phyloP scores from a whole-genome alignment of 2,888 invertebrate species.

The Stictocephala bisonia region DNA sequence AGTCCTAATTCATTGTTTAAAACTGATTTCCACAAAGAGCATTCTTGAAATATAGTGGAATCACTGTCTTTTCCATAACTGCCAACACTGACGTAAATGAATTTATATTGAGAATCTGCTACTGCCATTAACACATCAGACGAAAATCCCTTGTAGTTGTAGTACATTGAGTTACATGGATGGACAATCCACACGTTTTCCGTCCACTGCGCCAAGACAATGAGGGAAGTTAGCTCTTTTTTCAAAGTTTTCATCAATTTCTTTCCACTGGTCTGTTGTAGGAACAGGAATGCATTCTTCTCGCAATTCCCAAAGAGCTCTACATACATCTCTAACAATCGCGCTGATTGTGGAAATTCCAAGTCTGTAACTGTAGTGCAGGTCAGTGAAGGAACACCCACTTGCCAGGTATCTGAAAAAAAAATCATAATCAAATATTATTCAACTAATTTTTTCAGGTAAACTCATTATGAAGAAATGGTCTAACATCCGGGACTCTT shows the following conservation, averaged over 20 bases:
- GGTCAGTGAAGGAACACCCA: conserved; percentile 59
- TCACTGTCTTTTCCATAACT: conserved; percentile 61
- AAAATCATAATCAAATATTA: conserved; percentile 3
- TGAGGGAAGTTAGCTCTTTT: conserved; percentile 50
- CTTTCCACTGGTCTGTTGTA: too few relatives aligned
- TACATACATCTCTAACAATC: conserved; percentile 60
- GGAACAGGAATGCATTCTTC: conserved; percentile 49
- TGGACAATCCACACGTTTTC: conserved; percentile 50
- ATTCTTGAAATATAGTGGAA: conserved; percentile 56
- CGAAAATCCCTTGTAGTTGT: conserved; percentile 50
- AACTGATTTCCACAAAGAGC: conserved; percentile 50
- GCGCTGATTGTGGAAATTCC: conserved; percentile 60
- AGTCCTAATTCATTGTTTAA: conserved; percentile 51
- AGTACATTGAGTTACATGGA: conserved; percentile 49
- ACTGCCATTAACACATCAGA: conserved; percentile 50
- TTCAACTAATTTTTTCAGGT: conserved; percentile 2
- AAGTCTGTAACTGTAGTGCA: conserved; percentile 61
- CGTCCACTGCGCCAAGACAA: conserved; percentile 50
- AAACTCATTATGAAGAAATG: conserved; percentile 18
- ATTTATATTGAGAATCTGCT: conserved; percentile 48
- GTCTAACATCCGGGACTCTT: conserved; percentile 30
- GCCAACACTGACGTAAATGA: conserved; percentile 60
- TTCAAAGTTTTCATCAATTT: conserved; percentile 47
- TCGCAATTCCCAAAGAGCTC: conserved; percentile 51
- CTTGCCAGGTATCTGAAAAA: conserved; percentile 60